Base-by-base conservation (phyloP, 2,113 vertebrate genomes). In the Pluvialis apricaria region DNA sequence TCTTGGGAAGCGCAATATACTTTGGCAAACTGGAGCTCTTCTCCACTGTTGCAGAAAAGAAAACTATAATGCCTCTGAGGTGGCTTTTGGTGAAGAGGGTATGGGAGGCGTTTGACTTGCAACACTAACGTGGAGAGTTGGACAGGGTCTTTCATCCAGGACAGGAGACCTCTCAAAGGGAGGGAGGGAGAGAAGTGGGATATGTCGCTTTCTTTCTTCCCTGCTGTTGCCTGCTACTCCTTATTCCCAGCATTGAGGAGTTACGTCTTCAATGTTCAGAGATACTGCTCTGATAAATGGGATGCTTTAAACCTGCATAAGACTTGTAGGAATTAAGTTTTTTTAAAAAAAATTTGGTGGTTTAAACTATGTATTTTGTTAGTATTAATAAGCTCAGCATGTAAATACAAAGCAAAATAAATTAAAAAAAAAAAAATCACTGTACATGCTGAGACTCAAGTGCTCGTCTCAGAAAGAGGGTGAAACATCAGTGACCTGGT, bases 111-210 rank as follows among this genome's bases (percentile, higher is more conserved):
- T 60, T 66, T 52, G 77, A 25, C 52, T 52, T 64, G 25, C 32
- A 70, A 0, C 24, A 2, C 24, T n/a, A 5, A 15, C 0, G 0
- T 44, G 64, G 58, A 38, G 49, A 44, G 51, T 45, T 65, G 62
- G 55, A 32, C 26, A 49, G 51, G 28, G 29, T 22, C 54, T 80
- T 57, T 77, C 42, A 58, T 52, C 49, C 72, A 20, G 60, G 75
- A 9, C 40, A 32, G 54, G 71, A 52, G 17, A 69, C 17, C 7
- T 84, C 44, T 51, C 1, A 0, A 65, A 77, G 51, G 38, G 32
- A 26, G 4, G 36, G n/a, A 60, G 45, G 42, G 11, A 42, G 24
- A 36, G 25, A 60, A 70, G 24, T 44, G 61, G 51, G 31, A 9
- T 44, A 2, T 34, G 13, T 34, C 36, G 40, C 21, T 4, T 9